Percentiles rank a stretch among this genome's conserved stretches.
Conservation (phyloP, 92 coral and sea anemone genomes). For the Phymanthus crucifer region DNA sequence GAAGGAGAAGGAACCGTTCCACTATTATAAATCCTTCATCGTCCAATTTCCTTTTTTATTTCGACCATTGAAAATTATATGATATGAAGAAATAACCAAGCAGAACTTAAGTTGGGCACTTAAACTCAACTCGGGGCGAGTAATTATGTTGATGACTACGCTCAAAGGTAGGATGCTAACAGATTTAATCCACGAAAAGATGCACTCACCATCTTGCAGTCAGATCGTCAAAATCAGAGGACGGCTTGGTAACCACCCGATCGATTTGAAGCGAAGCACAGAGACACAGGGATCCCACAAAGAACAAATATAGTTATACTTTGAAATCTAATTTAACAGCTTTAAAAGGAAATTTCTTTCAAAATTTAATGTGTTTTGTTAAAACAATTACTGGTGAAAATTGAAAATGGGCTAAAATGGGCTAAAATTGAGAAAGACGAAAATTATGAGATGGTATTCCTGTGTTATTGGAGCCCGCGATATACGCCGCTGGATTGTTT, state of each 20-base stretch:
- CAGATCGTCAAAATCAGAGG: constrained; percentile 80
- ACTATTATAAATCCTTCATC: background rate
- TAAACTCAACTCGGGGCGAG: background rate
- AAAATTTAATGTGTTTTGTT: too few relatives aligned
- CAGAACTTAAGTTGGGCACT: background rate
- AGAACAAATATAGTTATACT: background rate
- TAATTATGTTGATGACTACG: background rate
- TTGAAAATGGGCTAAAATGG: background rate
- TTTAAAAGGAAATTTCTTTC: too few relatives aligned
- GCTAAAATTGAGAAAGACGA: background rate
- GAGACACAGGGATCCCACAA: constrained; percentile 24
- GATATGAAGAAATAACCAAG: background rate
- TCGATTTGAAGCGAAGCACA: constrained; percentile 26
- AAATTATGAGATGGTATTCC: background rate
- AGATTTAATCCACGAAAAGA: constrained; percentile 32
- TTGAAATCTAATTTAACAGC: too few relatives aligned
- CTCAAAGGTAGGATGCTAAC: constrained; percentile 54
- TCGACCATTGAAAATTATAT: background rate
- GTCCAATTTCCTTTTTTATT: background rate
- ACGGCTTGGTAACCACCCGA: constrained; percentile 62
- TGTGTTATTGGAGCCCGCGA: constrained; percentile 53
- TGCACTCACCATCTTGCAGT: constrained; percentile 75
- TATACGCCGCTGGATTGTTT: background rate
- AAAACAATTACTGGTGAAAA: background rate
- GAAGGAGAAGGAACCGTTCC: background rate